Percentiles rank a stretch among this genome's conserved stretches.
Conservation (phyloP, 2,797 vertebrate species). For the Acanthurus tractus region DNA sequence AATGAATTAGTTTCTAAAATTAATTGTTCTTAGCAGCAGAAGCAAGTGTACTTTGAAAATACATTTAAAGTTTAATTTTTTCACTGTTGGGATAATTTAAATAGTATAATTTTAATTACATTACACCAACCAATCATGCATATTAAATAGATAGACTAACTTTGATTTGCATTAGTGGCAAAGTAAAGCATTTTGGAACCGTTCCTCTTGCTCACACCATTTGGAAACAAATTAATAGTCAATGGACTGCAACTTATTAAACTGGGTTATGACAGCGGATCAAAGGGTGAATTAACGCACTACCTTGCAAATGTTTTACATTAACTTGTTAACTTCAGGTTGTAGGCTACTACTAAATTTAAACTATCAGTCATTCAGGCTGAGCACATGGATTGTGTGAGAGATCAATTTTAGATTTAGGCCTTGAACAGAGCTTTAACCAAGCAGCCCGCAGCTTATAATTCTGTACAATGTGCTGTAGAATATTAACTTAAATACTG, state of each 20-base stretch:
- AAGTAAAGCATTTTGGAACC: slow-evolving; percentile 80
- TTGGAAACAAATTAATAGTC: slow-evolving; percentile 86
- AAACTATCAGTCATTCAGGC: slow-evolving; percentile 47
- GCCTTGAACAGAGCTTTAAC: slow-evolving; percentile 40
- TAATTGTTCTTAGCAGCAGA: slow-evolving; percentile 83
- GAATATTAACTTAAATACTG: slow-evolving; percentile 18
- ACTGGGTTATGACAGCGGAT: slow-evolving; percentile 80
- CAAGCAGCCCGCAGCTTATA: slow-evolving; percentile 36
- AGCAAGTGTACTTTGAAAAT: slow-evolving; percentile 86
- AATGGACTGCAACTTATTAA: slow-evolving; percentile 88
- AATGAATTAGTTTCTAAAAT: slow-evolving; percentile 85
- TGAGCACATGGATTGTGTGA: slow-evolving; percentile 27
- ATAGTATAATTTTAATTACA: slow-evolving; percentile 87
- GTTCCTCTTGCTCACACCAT: slow-evolving; percentile 78
- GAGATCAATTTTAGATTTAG: slow-evolving; percentile 57
- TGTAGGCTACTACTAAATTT: slow-evolving; percentile 56
- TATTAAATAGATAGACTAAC: slow-evolving; percentile 85
- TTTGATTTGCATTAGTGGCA: slow-evolving; percentile 83
- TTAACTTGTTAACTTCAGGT: slow-evolving; percentile 72
- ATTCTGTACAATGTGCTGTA: slow-evolving; percentile 28
- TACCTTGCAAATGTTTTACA: slow-evolving; percentile 78
- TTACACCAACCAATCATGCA: slow-evolving; percentile 87
- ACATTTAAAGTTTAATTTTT: slow-evolving; percentile 86
- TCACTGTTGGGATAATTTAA: slow-evolving; percentile 85
- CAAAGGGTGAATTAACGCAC: slow-evolving; percentile 79